Conservation (phyloP, 2,888 invertebrate species). For the Clitarchus hookeri region DNA sequence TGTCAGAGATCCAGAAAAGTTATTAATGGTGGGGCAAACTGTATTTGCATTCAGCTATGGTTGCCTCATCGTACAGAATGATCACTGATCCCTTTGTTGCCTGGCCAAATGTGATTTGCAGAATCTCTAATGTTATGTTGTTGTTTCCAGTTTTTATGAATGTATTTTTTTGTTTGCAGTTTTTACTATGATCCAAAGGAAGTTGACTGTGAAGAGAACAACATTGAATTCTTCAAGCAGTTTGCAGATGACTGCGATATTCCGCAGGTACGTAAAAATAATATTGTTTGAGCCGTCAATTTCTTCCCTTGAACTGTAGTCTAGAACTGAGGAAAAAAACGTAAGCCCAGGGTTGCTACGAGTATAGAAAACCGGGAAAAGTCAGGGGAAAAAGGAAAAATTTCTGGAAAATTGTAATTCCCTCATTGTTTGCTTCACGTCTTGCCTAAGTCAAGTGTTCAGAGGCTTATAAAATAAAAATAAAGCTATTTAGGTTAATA, state of each 20-base stretch:
- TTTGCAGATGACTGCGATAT: slow-evolving; percentile 60
- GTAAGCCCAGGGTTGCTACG: too few species aligned
- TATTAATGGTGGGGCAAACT: too few species aligned
- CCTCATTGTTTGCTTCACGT: too few species aligned
- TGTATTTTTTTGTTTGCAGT: slow-evolving; percentile 51
- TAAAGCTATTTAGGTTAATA: too few species aligned
- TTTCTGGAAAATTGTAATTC: too few species aligned
- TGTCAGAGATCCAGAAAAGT: too few species aligned
- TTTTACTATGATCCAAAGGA: slow-evolving; percentile 63
- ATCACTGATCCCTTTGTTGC: not conserved
- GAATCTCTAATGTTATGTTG: not conserved
- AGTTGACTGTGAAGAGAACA: slow-evolving; percentile 60
- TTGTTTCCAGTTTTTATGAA: not conserved
- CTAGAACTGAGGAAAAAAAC: too few species aligned
- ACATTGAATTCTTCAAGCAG: slow-evolving; percentile 58
- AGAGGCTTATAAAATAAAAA: too few species aligned
- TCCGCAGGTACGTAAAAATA: slow-evolving; percentile 51
- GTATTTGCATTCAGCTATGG: too few species aligned
- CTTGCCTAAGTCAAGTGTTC: too few species aligned
- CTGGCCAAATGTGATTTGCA: not conserved
- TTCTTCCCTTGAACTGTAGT: not conserved
- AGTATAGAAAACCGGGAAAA: too few species aligned
- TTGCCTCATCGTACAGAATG: not conserved
- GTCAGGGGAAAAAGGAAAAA: too few species aligned
- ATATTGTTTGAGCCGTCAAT: not conserved